Percentiles rank a stretch among this genome's conserved stretches.
phyloP scores from a whole-genome alignment of 2,113 vertebrate genomes.

The Toxostoma redivivum region DNA sequence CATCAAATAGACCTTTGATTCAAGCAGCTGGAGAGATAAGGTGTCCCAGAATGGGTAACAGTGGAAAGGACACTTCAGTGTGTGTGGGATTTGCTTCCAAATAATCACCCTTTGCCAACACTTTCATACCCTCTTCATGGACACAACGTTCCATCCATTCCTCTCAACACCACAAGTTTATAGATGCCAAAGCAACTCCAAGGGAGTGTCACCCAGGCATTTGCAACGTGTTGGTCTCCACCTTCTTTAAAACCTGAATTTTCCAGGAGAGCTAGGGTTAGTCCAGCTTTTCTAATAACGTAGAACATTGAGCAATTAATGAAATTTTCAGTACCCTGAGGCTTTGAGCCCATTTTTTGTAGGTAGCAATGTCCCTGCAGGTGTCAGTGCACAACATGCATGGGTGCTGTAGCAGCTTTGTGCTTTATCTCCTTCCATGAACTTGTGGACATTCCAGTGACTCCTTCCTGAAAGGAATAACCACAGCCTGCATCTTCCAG shows the following conservation, averaged over 20 bases:
- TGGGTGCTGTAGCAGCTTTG: accelerated
- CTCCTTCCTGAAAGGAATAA: background rate
- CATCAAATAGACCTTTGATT: background rate
- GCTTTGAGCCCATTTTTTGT: background rate
- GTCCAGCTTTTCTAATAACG: background rate
- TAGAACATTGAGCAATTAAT: background rate
- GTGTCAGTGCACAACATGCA: background rate
- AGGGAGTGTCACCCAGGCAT: background rate
- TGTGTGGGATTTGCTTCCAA: background rate
- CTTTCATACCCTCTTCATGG: background rate
- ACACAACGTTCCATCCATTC: background rate
- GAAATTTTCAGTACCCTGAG: background rate
- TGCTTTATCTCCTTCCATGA: background rate
- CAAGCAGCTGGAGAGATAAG: background rate
- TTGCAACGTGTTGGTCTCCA: background rate
- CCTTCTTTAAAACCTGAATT: background rate
- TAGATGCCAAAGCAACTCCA: background rate
- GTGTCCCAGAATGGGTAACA: background rate
- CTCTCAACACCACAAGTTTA: background rate
- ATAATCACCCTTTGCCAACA: background rate
- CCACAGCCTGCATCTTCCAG: background rate
- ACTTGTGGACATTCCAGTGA: background rate
- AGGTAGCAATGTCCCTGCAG: background rate
- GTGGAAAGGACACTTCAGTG: background rate
- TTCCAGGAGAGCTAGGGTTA: background rate